Conservation (phyloP, 2,888 invertebrate species). For the Pheosia gnoma region DNA sequence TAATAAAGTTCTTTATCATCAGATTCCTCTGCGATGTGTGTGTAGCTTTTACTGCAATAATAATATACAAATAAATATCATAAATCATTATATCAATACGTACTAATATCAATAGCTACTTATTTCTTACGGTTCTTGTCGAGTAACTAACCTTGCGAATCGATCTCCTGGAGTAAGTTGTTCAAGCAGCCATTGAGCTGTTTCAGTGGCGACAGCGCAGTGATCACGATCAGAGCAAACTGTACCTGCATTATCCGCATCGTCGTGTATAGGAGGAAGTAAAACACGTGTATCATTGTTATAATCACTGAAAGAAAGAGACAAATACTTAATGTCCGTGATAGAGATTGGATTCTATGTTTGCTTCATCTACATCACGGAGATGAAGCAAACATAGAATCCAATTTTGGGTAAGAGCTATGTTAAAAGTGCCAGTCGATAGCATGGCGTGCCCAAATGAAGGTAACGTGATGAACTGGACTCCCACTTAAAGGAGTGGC, state of each 20-base stretch:
- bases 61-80: not conserved
- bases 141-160: not conserved
- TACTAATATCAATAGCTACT: no score
- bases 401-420: no score
- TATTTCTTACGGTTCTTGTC: not conserved
- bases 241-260: conserved; percentile 60
- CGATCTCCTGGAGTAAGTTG: conserved; percentile 27
- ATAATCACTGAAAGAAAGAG: conserved; percentile 30
- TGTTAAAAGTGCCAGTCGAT: no score
- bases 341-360: no score
- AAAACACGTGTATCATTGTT: conserved; percentile 34
- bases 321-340: no score
- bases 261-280: conserved; percentile 37
- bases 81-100: not conserved
- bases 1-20: not conserved
- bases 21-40: not conserved
- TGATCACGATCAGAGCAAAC: conserved; percentile 66
- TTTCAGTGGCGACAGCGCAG: conserved; percentile 64
- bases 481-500: no score
- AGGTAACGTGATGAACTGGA: no score
- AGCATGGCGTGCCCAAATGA: no score
- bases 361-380: no score
- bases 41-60: not conserved
- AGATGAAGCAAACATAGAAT: no score
- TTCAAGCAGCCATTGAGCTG: conserved; percentile 59